These are phyloP conservation scores for Bovichtus variegatus DNA, from an alignment of 2,797 vertebrate species.

Conservation along the genomic window DNA sequence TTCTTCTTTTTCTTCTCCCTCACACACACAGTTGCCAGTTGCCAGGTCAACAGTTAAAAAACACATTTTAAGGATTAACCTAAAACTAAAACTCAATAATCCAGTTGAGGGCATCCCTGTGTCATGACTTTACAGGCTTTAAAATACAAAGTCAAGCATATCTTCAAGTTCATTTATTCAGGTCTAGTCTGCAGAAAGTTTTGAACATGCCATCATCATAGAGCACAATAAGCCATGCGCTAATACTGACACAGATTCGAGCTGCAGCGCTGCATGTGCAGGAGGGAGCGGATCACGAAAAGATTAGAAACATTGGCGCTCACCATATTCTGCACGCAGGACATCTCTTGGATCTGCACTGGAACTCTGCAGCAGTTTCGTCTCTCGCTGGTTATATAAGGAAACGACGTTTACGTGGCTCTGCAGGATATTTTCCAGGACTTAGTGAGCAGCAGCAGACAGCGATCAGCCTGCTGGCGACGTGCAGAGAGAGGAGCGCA, in stretches of 20 bases:
- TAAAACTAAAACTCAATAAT: constrained; percentile 1
- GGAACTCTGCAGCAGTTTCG: constrained; percentile 36
- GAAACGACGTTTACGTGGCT: constrained; percentile 40
- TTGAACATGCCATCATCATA: neutral
- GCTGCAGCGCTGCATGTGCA: constrained; percentile 25
- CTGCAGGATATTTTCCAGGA: constrained; percentile 38
- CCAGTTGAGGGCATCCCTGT: constrained; percentile 2
- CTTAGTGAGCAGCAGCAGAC: constrained; percentile 10
- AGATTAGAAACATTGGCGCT: constrained; percentile 29
- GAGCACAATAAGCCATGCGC: neutral
- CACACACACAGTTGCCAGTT: neutral
- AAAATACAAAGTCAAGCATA: constrained; percentile 12
- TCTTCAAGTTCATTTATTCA: neutral
- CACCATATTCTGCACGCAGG: constrained; percentile 73
- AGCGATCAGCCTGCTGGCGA: constrained; percentile 28
- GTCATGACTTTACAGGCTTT: constrained; percentile 7
- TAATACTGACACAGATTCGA: neutral
- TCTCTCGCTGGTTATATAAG: constrained; percentile 27
- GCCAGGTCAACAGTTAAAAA: constrained; percentile 21
- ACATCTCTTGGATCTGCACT: constrained; percentile 60
- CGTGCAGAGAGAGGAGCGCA: constrained; percentile 6
- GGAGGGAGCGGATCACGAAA: neutral
- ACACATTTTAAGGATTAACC: constrained; percentile 22
- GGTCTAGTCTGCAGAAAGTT: constrained; percentile 44
- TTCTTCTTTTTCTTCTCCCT: neutral